Evolutionary conservation across 2,797 vertebrate genomes (phyloP).

Genomic region (Potorous gilbertii): DNA sequence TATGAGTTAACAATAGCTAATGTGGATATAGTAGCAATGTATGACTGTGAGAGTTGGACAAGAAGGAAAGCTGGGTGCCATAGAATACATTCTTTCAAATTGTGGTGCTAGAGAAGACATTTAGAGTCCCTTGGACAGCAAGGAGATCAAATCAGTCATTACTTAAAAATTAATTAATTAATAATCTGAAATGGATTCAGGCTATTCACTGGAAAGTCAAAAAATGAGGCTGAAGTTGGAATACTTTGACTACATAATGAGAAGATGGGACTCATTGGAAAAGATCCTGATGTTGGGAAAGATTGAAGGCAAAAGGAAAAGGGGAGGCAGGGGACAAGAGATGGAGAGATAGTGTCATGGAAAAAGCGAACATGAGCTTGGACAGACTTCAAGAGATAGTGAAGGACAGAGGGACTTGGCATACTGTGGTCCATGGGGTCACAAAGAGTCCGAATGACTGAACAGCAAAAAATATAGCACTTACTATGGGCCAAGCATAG

Average conservation of each 20-base stretch:
- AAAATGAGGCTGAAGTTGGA: background rate
- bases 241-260: background rate
- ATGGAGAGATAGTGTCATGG: background rate
- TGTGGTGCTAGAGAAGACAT: background rate
- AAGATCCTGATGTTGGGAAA: background rate
- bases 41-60: background rate
- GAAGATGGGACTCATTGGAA: background rate
- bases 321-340: background rate
- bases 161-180: background rate
- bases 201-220: background rate
- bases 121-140: background rate
- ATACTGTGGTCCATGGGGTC: background rate
- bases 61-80: background rate
- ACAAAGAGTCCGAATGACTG: background rate
- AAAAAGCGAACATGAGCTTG: background rate
- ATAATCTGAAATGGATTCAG: background rate
- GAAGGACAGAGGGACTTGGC: background rate
- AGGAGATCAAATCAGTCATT: background rate
- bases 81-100: background rate
- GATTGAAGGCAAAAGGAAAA: background rate
- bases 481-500: background rate
- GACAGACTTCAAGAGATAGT: background rate
- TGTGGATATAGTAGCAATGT: background rate
- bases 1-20: background rate
- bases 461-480: background rate